Conservation (phyloP, 1,140 invertebrate genomes). For the Octopus sinensis region DNA sequence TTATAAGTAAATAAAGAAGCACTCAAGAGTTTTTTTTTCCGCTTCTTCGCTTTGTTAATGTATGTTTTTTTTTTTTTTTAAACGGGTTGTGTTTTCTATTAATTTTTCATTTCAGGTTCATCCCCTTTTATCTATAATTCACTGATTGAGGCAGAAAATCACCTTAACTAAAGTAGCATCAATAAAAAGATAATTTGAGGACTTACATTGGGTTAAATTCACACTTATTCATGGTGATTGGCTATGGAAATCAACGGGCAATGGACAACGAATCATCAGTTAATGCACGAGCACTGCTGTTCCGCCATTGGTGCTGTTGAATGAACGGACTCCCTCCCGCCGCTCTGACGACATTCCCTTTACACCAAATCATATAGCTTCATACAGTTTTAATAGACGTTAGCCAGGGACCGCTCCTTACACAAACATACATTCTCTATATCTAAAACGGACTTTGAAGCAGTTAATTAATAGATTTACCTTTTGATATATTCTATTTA, state of each 20-base stretch:
- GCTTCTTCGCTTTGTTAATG: too few relatives aligned
- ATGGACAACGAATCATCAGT: constrained; percentile 60
- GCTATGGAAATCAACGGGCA: constrained; percentile 56
- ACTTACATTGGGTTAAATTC: constrained; percentile 74
- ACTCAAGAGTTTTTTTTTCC: too few relatives aligned
- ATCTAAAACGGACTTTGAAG: too few relatives aligned
- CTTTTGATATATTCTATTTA: too few relatives aligned
- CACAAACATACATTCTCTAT: too few relatives aligned
- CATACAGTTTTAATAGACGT: too few relatives aligned
- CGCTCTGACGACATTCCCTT: background rate
- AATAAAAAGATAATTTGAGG: constrained; percentile 69
- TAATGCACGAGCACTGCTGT: constrained; percentile 42
- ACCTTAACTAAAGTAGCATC: constrained; percentile 17
- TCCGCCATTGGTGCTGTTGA: constrained; percentile 54
- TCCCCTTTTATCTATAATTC: background rate
- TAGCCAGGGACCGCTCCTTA: too few relatives aligned
- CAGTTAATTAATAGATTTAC: too few relatives aligned
- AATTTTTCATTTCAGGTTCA: background rate
- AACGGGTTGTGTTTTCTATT: background rate
- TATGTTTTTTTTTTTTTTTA: too few relatives aligned
- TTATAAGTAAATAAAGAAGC: too few relatives aligned
- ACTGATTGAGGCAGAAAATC: background rate
- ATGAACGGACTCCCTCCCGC: constrained; percentile 19
- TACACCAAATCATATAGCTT: too few relatives aligned
- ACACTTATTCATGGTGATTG: constrained; percentile 53